A percentile compares a stretch with the other conserved stretches of the same genome.
These are phyloP conservation scores for Lerema accius DNA, from an alignment of 1,140 invertebrate species.

Conservation along the genomic window DNA sequence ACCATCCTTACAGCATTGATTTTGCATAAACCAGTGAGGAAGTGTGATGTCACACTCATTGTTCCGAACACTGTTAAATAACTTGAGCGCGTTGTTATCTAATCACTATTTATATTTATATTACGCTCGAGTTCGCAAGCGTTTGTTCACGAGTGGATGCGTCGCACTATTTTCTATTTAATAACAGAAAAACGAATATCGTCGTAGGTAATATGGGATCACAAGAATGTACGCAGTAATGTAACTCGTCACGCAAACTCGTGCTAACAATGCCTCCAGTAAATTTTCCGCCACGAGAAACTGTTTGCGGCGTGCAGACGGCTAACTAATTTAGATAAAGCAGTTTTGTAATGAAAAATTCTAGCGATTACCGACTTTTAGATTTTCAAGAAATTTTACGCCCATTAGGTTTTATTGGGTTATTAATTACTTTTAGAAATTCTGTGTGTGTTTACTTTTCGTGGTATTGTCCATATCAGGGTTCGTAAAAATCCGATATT, in stretches of 20 bases:
- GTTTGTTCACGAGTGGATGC: slow-evolving; percentile 53
- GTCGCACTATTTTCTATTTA: slow-evolving; percentile 54
- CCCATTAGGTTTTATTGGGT: neutral
- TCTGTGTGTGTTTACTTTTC: too few relatives aligned
- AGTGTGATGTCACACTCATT: too few relatives aligned
- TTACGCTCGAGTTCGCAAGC: slow-evolving; percentile 47
- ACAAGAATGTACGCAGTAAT: slow-evolving; percentile 42
- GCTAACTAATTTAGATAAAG: slow-evolving; percentile 1
- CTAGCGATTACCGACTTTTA: too few relatives aligned
- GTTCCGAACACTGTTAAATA: too few relatives aligned
- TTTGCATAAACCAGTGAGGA: too few relatives aligned
- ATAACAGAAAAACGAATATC: slow-evolving; percentile 58
- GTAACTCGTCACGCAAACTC: slow-evolving; percentile 48
- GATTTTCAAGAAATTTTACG: neutral
- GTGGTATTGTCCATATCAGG: too few relatives aligned
- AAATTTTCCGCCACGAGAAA: slow-evolving; percentile 72
- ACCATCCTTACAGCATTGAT: too few relatives aligned
- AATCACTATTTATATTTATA: slow-evolving; percentile 50
- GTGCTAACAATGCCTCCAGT: slow-evolving; percentile 54
- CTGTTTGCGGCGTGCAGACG: slow-evolving; percentile 46
- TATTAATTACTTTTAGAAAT: too few relatives aligned
- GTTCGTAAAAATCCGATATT: too few relatives aligned
- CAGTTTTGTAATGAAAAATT: slow-evolving; percentile 21
- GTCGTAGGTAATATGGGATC: slow-evolving; percentile 34
- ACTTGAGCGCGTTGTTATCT: slow-evolving; percentile 45